phyloP scores from a whole-genome alignment of 2,797 vertebrate species.

The Semaprochilodus insignis region DNA sequence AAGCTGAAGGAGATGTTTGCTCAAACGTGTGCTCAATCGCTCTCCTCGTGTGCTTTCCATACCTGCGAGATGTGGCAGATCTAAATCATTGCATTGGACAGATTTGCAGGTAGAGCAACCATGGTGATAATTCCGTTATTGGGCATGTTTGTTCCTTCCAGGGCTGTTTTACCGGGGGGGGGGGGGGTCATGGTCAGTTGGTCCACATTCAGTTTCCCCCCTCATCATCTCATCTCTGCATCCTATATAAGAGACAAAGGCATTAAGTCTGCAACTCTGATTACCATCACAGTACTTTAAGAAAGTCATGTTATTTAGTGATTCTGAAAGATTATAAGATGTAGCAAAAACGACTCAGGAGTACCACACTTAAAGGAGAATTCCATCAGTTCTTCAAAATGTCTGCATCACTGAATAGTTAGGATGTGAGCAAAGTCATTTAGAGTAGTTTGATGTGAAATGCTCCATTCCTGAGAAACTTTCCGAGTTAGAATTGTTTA shows the following conservation, averaged over 20 bases:
- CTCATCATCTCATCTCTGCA: conserved; percentile 9
- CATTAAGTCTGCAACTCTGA: not conserved
- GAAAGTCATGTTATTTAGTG: too few species aligned
- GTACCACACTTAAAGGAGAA: too few species aligned
- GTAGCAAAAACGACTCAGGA: too few species aligned
- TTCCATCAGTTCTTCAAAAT: too few species aligned
- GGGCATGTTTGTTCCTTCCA: conserved; percentile 13
- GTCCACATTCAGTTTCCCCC: not conserved
- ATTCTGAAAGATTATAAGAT: too few species aligned
- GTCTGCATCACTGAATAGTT: too few species aligned
- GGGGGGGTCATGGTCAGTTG: conserved; percentile 33
- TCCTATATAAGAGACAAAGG: not conserved
- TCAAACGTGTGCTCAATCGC: conserved; percentile 68
- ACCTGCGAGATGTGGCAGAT: conserved; percentile 70
- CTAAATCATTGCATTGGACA: conserved; percentile 74
- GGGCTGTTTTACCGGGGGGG: conserved; percentile 63
- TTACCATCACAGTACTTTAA: not conserved
- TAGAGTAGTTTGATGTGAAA: too few species aligned
- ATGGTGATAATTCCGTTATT: conserved; percentile 66
- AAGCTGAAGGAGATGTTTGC: conserved; percentile 49
- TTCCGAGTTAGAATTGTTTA: too few species aligned
- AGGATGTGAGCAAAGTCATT: too few species aligned
- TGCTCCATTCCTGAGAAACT: too few species aligned
- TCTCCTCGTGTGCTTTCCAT: conserved; percentile 69
- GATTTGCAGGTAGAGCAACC: conserved; percentile 66